Conservation (phyloP, 2,888 invertebrate species). For the Caenorhabditis becei region DNA sequence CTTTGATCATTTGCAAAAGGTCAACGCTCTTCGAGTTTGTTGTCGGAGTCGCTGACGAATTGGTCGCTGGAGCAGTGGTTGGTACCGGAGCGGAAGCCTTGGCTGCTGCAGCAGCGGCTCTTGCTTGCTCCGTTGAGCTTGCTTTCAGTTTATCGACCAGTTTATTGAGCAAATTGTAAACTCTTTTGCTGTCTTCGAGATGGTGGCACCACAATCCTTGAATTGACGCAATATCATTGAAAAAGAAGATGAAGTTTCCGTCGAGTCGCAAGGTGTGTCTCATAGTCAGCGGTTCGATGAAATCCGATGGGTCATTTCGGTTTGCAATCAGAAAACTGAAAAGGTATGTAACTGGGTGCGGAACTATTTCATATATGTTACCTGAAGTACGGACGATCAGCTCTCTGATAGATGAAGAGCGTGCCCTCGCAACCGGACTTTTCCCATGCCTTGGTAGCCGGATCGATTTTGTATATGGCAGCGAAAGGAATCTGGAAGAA, state of each 20-base stretch:
- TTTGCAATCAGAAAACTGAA: constrained; percentile 77
- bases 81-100: constrained; percentile 18
- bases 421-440: constrained; percentile 76
- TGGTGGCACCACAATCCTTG: constrained; percentile 74
- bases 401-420: constrained; percentile 77
- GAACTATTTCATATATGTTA: constrained; percentile 12
- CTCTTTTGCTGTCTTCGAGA: constrained; percentile 60
- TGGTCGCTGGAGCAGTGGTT: constrained; percentile 5
- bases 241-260: constrained; percentile 73
- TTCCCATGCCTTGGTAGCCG: constrained; percentile 69
- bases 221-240: constrained; percentile 69
- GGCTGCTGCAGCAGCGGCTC: constrained; percentile 12
- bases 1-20: constrained; percentile 59
- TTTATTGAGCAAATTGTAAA: constrained; percentile 57
- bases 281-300: constrained; percentile 72
- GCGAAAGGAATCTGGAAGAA: constrained; percentile 66
- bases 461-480: constrained; percentile 73
- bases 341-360: too few relatives aligned
- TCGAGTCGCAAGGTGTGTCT: constrained; percentile 67
- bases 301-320: constrained; percentile 73
- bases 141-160: constrained; percentile 60
- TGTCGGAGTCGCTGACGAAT: neutral
- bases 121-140: constrained; percentile 53
- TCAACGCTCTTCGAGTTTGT: constrained; percentile 28
- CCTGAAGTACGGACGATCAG: constrained; percentile 72